phyloP scores from a whole-genome alignment of 2,797 vertebrate genomes.

The Syngnathus rostellatus region DNA sequence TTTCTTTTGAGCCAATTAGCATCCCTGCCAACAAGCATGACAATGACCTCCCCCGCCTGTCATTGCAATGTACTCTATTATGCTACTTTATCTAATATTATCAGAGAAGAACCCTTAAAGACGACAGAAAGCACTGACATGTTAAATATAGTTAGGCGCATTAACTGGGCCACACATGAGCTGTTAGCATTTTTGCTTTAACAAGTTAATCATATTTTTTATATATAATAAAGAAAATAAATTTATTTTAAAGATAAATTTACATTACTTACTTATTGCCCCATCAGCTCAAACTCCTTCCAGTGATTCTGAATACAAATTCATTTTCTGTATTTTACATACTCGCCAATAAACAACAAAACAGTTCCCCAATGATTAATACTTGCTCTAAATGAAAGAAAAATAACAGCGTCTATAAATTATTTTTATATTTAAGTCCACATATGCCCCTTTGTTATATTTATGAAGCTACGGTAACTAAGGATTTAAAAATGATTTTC shows the following conservation, averaged over 20 bases:
- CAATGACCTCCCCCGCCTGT: conserved; percentile 3
- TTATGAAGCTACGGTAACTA: not conserved
- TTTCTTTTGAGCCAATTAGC: conserved; percentile 6
- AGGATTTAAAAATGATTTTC: not conserved
- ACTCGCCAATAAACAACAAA: no score
- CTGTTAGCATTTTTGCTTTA: not conserved
- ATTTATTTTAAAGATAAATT: no score
- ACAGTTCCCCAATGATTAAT: not conserved
- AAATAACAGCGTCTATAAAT: not conserved
- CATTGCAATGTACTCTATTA: conserved; percentile 1
- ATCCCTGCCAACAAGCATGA: not conserved
- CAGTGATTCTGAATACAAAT: no score
- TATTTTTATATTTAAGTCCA: not conserved
- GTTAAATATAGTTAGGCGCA: not conserved
- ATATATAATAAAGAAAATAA: no score
- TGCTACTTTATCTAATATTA: not conserved
- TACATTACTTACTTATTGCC: no score
- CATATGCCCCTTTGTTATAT: not conserved
- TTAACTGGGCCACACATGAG: not conserved
- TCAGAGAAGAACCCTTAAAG: not conserved
- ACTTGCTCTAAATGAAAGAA: not conserved
- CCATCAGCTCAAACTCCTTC: no score
- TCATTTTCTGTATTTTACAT: no score
- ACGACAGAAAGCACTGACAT: not conserved
- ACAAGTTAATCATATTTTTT: no score